Conservation (phyloP, 2,113 vertebrate species). For the Nothocercus julius region DNA sequence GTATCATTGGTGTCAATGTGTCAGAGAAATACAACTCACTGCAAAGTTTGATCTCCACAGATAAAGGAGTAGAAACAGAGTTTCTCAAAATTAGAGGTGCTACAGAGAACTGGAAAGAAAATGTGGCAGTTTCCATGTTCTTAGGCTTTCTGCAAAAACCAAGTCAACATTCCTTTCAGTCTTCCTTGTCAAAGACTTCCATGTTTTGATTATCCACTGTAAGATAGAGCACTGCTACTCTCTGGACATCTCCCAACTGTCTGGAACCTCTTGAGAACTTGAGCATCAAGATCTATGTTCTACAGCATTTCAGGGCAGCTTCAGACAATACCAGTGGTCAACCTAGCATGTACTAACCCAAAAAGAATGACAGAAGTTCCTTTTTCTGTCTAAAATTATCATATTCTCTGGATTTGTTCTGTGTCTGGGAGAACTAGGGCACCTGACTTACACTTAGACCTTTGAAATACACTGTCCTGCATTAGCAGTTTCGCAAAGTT, state of each 20-base stretch:
- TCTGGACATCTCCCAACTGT: background rate
- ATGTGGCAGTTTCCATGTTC: no score
- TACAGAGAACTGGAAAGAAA: background rate
- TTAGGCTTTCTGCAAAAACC: background rate
- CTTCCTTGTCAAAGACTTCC: background rate
- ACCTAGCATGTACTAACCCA: background rate
- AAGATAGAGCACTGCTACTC: background rate
- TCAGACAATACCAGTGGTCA: background rate
- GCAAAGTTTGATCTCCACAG: background rate
- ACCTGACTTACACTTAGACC: no score
- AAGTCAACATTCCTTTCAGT: background rate
- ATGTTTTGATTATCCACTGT: background rate
- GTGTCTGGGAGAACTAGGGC: background rate
- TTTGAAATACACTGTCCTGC: background rate
- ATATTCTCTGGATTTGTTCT: background rate
- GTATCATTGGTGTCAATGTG: background rate
- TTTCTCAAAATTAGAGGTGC: background rate
- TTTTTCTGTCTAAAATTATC: background rate
- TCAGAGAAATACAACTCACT: background rate
- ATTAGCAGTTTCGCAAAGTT: background rate
- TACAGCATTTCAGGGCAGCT: background rate
- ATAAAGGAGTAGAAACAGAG: background rate
- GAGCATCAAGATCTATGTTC: background rate
- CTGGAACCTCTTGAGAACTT: background rate
- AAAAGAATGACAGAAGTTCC: fast-evolving